phyloP scores from a whole-genome alignment of 2,113 vertebrate species.

The Tragulus kanchil region DNA sequence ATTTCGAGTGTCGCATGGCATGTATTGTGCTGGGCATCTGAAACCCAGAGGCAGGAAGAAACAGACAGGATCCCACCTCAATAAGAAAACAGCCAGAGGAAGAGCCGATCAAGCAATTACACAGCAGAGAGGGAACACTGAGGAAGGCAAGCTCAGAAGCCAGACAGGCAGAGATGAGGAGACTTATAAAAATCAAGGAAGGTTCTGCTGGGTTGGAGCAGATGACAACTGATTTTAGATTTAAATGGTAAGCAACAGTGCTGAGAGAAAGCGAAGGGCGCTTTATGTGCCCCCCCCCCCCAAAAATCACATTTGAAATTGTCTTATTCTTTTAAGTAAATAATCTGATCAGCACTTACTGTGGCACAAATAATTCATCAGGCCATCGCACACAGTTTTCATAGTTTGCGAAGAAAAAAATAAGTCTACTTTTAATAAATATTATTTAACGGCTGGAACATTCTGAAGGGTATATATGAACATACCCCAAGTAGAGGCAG shows the following conservation, averaged over 20 bases:
- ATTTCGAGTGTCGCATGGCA: neutral
- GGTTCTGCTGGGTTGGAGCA: neutral
- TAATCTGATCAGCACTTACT: constrained; percentile 40
- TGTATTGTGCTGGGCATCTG: neutral
- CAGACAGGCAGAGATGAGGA: neutral
- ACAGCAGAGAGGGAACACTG: neutral
- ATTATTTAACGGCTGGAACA: constrained; percentile 11
- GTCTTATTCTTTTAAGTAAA: constrained; percentile 10
- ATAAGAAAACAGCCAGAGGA: neutral
- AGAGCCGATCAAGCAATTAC: neutral
- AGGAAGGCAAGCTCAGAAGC: neutral
- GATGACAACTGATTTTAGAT: neutral
- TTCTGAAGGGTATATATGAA: neutral
- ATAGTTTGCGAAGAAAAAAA: constrained; percentile 69
- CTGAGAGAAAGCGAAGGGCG: neutral
- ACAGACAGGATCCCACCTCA: neutral
- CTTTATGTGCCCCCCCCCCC: neutral
- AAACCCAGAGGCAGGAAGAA: neutral
- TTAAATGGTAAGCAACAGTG: neutral
- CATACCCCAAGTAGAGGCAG: neutral
- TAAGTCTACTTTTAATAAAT: constrained; percentile 64
- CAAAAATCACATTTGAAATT: neutral
- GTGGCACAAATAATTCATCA: constrained; percentile 47
- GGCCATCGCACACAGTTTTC: constrained; percentile 29
- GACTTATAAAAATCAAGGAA: neutral